Conservation (phyloP, 2,888 invertebrate genomes). For the Rhagium mordax region DNA sequence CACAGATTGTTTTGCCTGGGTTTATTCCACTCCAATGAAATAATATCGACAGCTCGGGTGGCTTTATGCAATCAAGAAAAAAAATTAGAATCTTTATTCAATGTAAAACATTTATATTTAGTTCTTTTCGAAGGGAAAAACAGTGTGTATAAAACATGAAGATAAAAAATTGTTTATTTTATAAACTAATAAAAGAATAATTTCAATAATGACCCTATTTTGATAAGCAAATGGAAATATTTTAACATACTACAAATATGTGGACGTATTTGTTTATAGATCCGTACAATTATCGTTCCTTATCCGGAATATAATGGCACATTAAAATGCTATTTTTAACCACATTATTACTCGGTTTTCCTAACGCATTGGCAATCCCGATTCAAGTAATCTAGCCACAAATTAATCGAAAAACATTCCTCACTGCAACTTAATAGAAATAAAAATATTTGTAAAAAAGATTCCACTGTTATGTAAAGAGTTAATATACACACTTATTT, state of each 20-base stretch:
- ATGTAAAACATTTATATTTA: no score
- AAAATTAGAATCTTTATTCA: no score
- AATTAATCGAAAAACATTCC: no score
- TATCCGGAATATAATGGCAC: neutral
- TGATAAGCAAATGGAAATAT: neutral
- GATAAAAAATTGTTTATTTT: neutral
- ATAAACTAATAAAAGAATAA: neutral
- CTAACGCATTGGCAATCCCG: no score
- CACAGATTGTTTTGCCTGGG: neutral
- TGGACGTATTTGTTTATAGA: neutral
- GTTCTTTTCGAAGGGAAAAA: no score
- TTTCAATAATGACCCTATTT: neutral
- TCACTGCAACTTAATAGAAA: no score
- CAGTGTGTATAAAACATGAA: neutral
- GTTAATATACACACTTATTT: no score
- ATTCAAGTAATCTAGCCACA: no score
- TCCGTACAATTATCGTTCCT: neutral
- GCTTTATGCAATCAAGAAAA: no score
- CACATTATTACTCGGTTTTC: no score
- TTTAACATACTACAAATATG: neutral
- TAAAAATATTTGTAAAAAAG: no score
- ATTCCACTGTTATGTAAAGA: no score
- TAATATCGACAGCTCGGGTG: neutral
- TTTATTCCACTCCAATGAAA: neutral
- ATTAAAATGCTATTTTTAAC: neutral